Evolutionary conservation across 2,113 vertebrate species (phyloP), one percentile per base, ranked within the genome.

Genomic region (Callithrix jacchus): DNA sequence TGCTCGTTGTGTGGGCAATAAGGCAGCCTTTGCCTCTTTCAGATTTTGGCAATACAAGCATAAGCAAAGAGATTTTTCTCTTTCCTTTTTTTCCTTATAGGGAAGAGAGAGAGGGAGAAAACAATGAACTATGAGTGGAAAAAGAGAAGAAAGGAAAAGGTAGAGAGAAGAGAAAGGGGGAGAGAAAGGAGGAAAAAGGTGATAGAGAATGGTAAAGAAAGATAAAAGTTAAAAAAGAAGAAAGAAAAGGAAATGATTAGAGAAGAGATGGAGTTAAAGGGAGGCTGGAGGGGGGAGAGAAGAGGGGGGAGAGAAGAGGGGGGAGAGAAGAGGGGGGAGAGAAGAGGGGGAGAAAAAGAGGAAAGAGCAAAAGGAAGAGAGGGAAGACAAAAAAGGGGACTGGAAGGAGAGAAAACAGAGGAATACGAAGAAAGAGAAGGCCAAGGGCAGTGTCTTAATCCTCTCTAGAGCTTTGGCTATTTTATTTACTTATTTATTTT

Each of bases 251-350:
- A 89, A 96, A 95, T 93, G 96, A 95, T 12, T 92, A 97, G 97
- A 97, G 98, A 81, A 96, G 87, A 18, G 93, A 94, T 70, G 92
- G 95, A 96, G 97, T 93, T 92, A 94, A 96, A 97, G 97, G 97
- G 98, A 98, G 97, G 79, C 97, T 97, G 89, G 68, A 58, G 61
- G 16, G n/a, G n/a, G 37, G n/a, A 61, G n/a, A 23, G 13, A 9
- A 23, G 18, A 42, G 61, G 42, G 4, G 2, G 20, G n/a, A 61
- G n/a, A 23, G 13, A 9, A 23, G 18, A 42, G 61, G 42, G 4
- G 2, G 20, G n/a, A 61, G n/a, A 23, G 13, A 9, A 23, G 18
- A 42, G 61, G 42, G 4, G 2, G 37, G n/a, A 61, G n/a, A 23
- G 13, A 9, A 23, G 18, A 42, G 61, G 42, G 4, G 2, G 20